Base-by-base conservation (phyloP, 2,888 invertebrate species). In the Chrysina gloriosa region DNA sequence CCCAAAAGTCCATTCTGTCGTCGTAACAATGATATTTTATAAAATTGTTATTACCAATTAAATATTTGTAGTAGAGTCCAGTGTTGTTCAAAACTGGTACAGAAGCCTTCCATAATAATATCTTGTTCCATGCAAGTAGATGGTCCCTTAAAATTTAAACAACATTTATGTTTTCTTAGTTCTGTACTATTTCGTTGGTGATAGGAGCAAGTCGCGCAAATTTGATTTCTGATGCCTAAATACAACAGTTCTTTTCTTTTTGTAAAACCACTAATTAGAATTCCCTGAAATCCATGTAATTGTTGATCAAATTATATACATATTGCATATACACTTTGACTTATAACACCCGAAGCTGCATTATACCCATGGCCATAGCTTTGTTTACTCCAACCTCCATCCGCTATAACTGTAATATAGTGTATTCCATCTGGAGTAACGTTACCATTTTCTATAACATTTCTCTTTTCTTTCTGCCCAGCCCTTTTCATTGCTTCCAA, bases 341-440 rank as follows among this genome's bases (percentile, higher is more conserved):
- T 23, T 36, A 65, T 39, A 48, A 50, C 50, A 5, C 65, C 65
- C 23, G 50, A 50, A 7, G 50, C 19, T 19, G 65, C 65, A 36
- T 25, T 65, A n/a, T 65, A 65, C 1, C 16, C 23, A 52, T 65
- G 65, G 11, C 52, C 65, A 36, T 65, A 65, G 0, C 29, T 31
- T 19, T 39, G 19, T 25, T 65, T 65, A 39, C 65, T 39, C 65
- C 52, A 65, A 5, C 52, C 65, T 5, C 65, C 65, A 14, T 65
- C 50, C 1, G 21, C 39, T 14, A 39, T 39, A n/a, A 61, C 31
- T 7, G 31, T 31, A 6, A 31, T n/a, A 4, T 31, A 31, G n/a
- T 7, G 31, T 9, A 31, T 31, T 9, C n/a, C n/a, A n/a, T n/a
- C n/a, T n/a, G n/a, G n/a, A n/a, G n/a, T 29, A n/a, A 36, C 4